Evolutionary conservation across 2,113 vertebrate species (phyloP).

Genomic region (Syngnathus scovelli): DNA sequence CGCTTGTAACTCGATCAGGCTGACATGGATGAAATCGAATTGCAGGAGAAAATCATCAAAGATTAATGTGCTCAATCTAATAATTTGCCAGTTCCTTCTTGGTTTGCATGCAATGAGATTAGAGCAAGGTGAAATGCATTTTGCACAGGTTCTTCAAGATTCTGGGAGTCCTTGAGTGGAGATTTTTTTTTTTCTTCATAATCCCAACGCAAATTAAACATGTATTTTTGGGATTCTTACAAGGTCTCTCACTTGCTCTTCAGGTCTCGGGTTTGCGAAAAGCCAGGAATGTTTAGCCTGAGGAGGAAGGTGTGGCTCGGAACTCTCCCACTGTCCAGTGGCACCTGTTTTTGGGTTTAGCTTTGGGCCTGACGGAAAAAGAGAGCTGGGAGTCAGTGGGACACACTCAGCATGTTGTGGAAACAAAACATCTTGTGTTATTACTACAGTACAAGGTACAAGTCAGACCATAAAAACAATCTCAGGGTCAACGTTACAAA

Average conservation of each 20-base stretch:
- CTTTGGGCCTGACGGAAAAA: slow-evolving; percentile 28
- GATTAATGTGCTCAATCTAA: slow-evolving; percentile 22
- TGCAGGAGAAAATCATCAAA: slow-evolving; percentile 23
- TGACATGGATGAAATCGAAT: slow-evolving; percentile 23
- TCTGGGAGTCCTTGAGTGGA: background rate
- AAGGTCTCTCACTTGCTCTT: slow-evolving; percentile 16
- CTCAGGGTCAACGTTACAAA: too few relatives aligned
- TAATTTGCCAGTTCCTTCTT: slow-evolving; percentile 8
- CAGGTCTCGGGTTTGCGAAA: slow-evolving; percentile 26
- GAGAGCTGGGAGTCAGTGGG: slow-evolving; percentile 23
- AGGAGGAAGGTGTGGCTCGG: slow-evolving; percentile 39
- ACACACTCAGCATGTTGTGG: slow-evolving; percentile 20
- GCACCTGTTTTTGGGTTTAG: slow-evolving; percentile 63
- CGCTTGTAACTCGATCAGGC: slow-evolving; percentile 9
- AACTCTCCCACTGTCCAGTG: slow-evolving; percentile 43
- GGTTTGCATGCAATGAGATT: slow-evolving; percentile 2
- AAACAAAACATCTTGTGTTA: slow-evolving; percentile 38
- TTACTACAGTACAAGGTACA: background rate
- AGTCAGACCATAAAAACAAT: too few relatives aligned
- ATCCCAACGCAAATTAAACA: background rate
- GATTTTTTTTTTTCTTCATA: background rate
- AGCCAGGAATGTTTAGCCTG: slow-evolving; percentile 58
- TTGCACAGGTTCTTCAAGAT: background rate
- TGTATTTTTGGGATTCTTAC: slow-evolving; percentile 26
- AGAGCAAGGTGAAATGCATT: background rate